Base-by-base conservation (phyloP, 2,797 vertebrate genomes). In the Lepus townsendii region DNA sequence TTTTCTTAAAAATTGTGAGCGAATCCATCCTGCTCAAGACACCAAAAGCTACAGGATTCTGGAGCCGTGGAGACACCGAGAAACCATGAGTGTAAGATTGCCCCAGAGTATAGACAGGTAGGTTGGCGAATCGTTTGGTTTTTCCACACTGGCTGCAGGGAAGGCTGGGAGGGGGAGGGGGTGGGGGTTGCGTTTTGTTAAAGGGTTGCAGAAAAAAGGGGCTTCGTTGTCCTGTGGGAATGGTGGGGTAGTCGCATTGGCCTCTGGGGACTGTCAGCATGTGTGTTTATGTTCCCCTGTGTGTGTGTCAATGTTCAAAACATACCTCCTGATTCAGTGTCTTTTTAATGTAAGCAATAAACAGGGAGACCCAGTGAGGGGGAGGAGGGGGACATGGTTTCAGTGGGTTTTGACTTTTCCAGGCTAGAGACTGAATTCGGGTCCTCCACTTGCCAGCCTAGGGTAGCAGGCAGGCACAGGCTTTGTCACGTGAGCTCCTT, bases 91-190 rank as follows among this genome's bases (percentile, higher is more conserved):
- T 93, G 97, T 98, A 94, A 95, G 98, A 83, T 96, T 98, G 42
- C 98, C 98, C 52, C 98, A 97, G 90, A 97, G 96, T 42, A 96
- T 98, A 96, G 98, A 98, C 98, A 98, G 98, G 98, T 98, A 97
- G 63, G 96, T 93, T 87, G 65, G 80, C 91, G 87, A 26, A 71
- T 42, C 62, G 88, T 88, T 91, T 87, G 87, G 26, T 42, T 94
- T 93, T 91, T 87, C n/a, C 30, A 30, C 38, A 62, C n/a, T 93
- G 83, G n/a, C 8, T 83, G 38, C 72, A 65, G 83, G 60, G 47
- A 72, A 66, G 84, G 32, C 10, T 72, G 73, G 73, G 73, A 35
- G 76, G 24, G 32, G 62, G n/a, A 57, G 62, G n/a, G 42, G 42
- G 42, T 9, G 9, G 35, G 63, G 60, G 38, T 57, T 89, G 26